phyloP scores from a whole-genome alignment of 2,888 invertebrate species.

The Pachymerium ferrugineum region DNA sequence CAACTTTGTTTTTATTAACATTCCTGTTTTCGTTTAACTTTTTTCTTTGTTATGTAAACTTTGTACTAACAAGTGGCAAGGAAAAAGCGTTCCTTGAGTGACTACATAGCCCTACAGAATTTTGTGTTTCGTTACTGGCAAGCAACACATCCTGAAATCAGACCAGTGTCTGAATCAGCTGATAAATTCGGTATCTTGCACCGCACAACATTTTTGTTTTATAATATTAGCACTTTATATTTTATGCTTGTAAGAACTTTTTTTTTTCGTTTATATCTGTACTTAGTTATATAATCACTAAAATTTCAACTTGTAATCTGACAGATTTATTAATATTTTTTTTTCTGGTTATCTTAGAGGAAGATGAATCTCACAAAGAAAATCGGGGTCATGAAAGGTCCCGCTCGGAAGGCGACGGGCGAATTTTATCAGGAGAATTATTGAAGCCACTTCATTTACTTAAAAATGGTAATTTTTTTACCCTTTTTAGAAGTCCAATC shows the following conservation, averaged over 20 bases:
- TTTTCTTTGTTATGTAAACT: neutral
- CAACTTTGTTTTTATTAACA: neutral
- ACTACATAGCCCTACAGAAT: neutral
- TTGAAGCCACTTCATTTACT: conserved; percentile 36
- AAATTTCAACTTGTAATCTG: too few relatives aligned
- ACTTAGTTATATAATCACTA: neutral
- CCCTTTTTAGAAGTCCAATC: neutral
- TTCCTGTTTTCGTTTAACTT: neutral
- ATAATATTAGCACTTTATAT: neutral
- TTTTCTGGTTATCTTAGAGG: neutral
- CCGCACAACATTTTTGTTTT: neutral
- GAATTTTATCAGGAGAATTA: conserved; percentile 41
- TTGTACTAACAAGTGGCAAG: neutral
- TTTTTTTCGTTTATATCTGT: neutral
- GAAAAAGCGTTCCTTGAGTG: neutral
- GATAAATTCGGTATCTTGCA: conserved; percentile 17
- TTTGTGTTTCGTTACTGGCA: conserved; percentile 27
- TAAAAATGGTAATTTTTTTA: conserved; percentile 38
- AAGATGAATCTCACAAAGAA: conserved; percentile 12
- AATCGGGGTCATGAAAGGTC: conserved; percentile 39
- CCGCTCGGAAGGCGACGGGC: conserved; percentile 41
- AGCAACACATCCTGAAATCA: neutral
- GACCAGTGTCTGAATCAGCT: conserved; percentile 5
- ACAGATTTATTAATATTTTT: neutral
- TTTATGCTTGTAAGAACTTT: neutral